Base-by-base conservation (phyloP, 2,888 invertebrate genomes). In the Eugnorisma glareosa region DNA sequence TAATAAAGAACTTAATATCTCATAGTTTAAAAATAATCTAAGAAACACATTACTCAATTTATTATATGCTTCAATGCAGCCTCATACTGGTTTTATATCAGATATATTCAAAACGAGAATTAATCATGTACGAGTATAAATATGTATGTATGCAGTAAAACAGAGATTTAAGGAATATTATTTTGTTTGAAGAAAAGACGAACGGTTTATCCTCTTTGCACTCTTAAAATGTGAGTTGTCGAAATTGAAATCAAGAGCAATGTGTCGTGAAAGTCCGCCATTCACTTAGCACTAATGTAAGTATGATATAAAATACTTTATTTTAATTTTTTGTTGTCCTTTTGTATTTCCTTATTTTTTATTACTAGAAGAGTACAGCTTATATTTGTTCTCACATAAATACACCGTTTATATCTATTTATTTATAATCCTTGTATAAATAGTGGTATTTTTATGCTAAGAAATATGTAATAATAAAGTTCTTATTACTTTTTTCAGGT, bases 401-500 rank as follows among this genome's bases (percentile, higher is more conserved):
- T 11, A 21, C 57, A 59, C 18, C 8, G 18, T 35, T 10, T 59
- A 28, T 7, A n/a, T 64, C 4, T 64, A 43, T 61, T 51, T 68
- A 71, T 71, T 37, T 83, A 63, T 43, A 59, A 59, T 54, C 18
- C 15, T 63, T 43, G 15, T 10, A 24, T 31, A 40, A 15, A 10
- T 18, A 31, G 4, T 48, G 2, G 5, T 54, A 35, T 21, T 45
- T 51, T 18, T 18, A 10, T 57, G 48, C 13, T 5, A 24, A 7
- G 4, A 48, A 64, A 28, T 40, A 24, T 79, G 48, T 43, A 35
- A 51, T 51, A 69, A 59, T 73, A 37, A 48, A 24, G 18, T 21
- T 66, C 1, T 24, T 11, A 13, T 81, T 67, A 43, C 43, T 37
- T 28, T 81, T 79, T 82, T 13, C 82, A 79, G 82, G 35, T 79